phyloP scores from a whole-genome alignment of 1,140 invertebrate genomes.

The Anthonomus grandis region DNA sequence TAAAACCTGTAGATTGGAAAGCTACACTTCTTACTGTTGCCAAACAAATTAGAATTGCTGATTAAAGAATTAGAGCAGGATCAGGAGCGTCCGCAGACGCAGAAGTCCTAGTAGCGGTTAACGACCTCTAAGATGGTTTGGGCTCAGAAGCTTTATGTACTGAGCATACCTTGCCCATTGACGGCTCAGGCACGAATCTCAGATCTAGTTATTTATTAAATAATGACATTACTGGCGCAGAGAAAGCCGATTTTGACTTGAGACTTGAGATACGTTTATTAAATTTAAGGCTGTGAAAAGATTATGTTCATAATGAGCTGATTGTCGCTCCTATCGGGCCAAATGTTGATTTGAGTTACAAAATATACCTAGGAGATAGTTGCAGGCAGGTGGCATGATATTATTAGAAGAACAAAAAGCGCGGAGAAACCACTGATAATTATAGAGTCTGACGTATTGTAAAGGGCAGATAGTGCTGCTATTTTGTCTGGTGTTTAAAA shows the following conservation, averaged over 20 bases:
- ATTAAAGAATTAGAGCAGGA: conserved; percentile 70
- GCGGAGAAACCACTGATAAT: conserved; percentile 92
- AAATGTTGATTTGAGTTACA: conserved; percentile 90
- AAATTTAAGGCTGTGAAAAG: conserved; percentile 55
- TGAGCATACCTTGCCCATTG: conserved; percentile 83
- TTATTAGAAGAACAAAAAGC: conserved; percentile 65
- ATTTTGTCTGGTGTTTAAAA: conserved; percentile 73
- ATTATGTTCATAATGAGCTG: conserved; percentile 76
- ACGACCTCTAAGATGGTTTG: conserved; percentile 89
- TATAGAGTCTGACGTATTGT: conserved; percentile 80
- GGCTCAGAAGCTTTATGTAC: conserved; percentile 85
- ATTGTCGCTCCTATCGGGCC: conserved; percentile 85
- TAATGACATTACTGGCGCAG: conserved; percentile 80
- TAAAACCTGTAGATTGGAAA: too few species aligned
- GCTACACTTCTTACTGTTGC: too few species aligned
- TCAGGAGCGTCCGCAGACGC: conserved; percentile 89
- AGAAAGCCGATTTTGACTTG: conserved; percentile 90
- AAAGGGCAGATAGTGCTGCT: conserved; percentile 73
- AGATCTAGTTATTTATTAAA: conserved; percentile 91
- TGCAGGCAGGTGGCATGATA: conserved; percentile 70
- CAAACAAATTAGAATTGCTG: too few species aligned
- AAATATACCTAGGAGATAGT: conserved; percentile 87
- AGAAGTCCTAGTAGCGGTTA: conserved; percentile 86
- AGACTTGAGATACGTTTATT: conserved; percentile 96
- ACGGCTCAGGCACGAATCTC: conserved; percentile 83